Percentiles rank a stretch among this genome's conserved stretches.
phyloP scores from a whole-genome alignment of 2,797 vertebrate genomes.

The Alauda arvensis region DNA sequence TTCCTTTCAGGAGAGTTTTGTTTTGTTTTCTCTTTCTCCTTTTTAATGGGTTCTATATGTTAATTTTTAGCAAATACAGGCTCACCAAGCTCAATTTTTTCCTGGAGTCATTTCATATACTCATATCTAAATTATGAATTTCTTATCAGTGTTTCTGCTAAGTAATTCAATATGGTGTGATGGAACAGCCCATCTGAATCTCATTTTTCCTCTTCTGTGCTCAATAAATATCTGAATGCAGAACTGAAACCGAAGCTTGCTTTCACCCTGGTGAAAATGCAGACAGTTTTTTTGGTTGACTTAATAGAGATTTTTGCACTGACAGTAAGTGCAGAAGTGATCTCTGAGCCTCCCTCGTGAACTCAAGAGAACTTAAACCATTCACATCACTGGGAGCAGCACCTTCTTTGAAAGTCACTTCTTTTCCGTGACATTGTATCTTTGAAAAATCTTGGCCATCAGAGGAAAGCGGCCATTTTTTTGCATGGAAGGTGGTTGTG shows the following conservation, averaged over 20 bases:
- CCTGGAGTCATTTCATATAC: slow-evolving; percentile 37
- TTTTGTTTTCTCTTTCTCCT: not conserved
- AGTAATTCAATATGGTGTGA: slow-evolving; percentile 51
- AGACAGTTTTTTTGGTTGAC: not conserved
- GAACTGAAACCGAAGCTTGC: not conserved
- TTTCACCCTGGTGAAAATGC: not conserved
- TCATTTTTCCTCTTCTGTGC: not conserved
- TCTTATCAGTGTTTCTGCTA: slow-evolving; percentile 50
- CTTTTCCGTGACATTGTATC: not conserved
- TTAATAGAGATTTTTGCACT: not conserved
- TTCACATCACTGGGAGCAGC: not conserved
- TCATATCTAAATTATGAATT: not conserved
- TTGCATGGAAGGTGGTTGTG: not conserved
- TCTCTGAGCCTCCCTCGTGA: not conserved
- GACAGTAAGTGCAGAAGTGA: not conserved
- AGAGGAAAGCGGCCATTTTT: not conserved
- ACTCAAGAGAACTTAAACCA: not conserved
- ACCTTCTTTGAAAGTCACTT: not conserved
- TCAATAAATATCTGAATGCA: not conserved
- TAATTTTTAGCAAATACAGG: slow-evolving; percentile 48
- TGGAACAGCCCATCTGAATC: slow-evolving; percentile 22
- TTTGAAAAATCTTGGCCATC: not conserved
- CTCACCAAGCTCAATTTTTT: slow-evolving; percentile 27
- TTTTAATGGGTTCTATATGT: not conserved
- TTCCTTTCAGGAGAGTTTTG: slow-evolving; percentile 32